A percentile compares a stretch with the other conserved stretches of the same genome.
Conservation (phyloP, 2,797 vertebrate species). For the Epinephelus awoara region DNA sequence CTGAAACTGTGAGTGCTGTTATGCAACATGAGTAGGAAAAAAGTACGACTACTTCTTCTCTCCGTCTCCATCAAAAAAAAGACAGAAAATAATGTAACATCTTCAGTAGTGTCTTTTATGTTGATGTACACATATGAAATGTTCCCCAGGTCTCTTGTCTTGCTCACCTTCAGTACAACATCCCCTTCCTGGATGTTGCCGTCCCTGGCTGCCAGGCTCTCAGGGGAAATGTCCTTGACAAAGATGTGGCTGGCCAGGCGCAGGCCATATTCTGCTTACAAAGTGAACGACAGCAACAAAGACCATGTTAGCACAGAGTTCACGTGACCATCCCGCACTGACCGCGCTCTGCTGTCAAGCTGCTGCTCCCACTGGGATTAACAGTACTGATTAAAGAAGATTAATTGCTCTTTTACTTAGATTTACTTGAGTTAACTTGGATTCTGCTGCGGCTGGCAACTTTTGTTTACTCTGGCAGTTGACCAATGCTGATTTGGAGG, state of each 20-base stretch:
- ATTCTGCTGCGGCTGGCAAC: constrained; percentile 71
- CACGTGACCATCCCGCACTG: constrained; percentile 53
- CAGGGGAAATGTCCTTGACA: constrained; percentile 99
- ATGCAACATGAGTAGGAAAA: constrained; percentile 27
- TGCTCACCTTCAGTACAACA: constrained; percentile 96
- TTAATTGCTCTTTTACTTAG: constrained; percentile 83
- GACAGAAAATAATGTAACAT: constrained; percentile 1
- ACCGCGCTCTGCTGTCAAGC: constrained; percentile 55
- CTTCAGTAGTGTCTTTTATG: constrained; percentile 1
- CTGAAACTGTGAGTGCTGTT: constrained; percentile 20
- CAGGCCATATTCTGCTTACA: constrained; percentile 96
- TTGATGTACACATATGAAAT: constrained; percentile 16
- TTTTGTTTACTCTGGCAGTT: constrained; percentile 74
- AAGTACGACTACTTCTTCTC: background rate
- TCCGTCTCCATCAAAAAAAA: constrained; percentile 6
- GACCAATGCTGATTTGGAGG: constrained; percentile 68
- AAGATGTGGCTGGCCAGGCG: constrained; percentile 99
- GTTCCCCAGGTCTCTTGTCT: background rate
- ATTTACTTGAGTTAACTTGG: constrained; percentile 76
- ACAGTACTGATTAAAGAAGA: constrained; percentile 78
- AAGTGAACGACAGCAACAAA: constrained; percentile 86
- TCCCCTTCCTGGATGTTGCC: constrained; percentile 99
- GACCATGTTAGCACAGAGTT: constrained; percentile 80
- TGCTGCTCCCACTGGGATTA: constrained; percentile 70
- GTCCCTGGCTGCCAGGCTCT: constrained; percentile 97